Evolutionary conservation across 2,797 vertebrate species (phyloP), one percentile per base, ranked within the genome.

Genomic region (Emys orbicularis): DNA sequence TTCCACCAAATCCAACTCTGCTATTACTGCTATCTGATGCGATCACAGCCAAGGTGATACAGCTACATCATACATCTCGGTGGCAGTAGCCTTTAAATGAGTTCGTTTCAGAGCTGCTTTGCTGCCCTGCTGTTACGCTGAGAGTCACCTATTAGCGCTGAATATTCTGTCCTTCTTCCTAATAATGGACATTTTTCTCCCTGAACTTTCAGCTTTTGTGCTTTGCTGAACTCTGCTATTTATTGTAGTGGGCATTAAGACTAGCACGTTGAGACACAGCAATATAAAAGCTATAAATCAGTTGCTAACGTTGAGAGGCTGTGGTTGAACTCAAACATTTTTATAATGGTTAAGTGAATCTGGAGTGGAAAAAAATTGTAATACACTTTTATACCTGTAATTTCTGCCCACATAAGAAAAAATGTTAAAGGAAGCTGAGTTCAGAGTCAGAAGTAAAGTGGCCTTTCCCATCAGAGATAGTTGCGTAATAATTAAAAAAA

Each of bases 401-500:
- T 90, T 90, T 89, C 81, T 94, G 10, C 54, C 37, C 16, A 81
- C 5, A 59, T 86, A 84, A 82, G 74, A 97, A 96, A 10, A 87
- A 87, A 93, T 83, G 37, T 27, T 91, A 91, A 80, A 90, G 91
- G 50, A 94, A 29, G 2, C 34, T 83, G 65, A 94, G 57, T 87
- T 89, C 47, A 77, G 74, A 97, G 18, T 74, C 49, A 89, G 72
- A 31, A 57, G 49, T 87, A 95, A 97, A 93, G 83, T 91, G 31
- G 82, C 74, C 65, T 96, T 94, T 93, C 91, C 82, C 47, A 81
- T 88, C 52, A 93, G 85, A 95, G 81, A 81, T 86, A 96, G 95
- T 95, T 96, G 31, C 84, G 31, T 68, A 92, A 83, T 83, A 95
- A 92, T 90, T 91, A 95, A 95, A 89, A 91, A 89, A 91, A 89